Evolutionary conservation across 2,113 vertebrate genomes (phyloP), one percentile per base, ranked within the genome.

Genomic region (Pluvianellus socialis): DNA sequence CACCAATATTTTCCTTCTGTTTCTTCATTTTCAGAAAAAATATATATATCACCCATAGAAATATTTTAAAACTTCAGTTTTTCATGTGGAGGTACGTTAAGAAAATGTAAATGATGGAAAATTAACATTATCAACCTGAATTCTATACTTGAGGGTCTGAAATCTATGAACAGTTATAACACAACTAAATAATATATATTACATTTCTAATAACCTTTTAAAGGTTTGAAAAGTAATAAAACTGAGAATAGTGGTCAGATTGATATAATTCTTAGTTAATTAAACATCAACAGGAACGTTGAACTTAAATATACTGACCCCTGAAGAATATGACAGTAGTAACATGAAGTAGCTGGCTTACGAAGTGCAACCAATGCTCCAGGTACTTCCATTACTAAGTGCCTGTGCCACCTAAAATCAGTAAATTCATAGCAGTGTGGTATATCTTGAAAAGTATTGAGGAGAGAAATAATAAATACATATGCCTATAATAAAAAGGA

Each of bases 41-140:
- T 22, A 19, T 12, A 44, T 44, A 2, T 40, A 38, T 71, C 40
- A 53, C 33, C 35, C 14, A 10, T n/a, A 74, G 40, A 97, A 98
- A 97, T 84, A 97, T 94, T 97, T 94, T 93, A 76, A 95, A 97
- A 96, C 96, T 90, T 94, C 92, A 49, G 20, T 96, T 96, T 95
- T 56, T 88, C 94, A 97, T 97, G 70, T 81, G 73, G 96, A 96
- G 81, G 73, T 74, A 77, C 66, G 75, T 53, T 81, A 74, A 88
- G 94, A 90, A 91, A 67, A 96, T 95, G 67, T 96, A 97, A 97
- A 98, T 98, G 96, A 97, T 95, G 28, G 81, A 88, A 98, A 98
- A 98, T 98, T 98, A 98, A 87, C 86, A 96, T 92, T 96, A 94
- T 95, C 96, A 98, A 97, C 90, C 86, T 87, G 90, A 97, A 96